Conservation (phyloP, 30 jellyfish, hydroid and myxozoan genomes). For the Pelagia noctiluca region DNA sequence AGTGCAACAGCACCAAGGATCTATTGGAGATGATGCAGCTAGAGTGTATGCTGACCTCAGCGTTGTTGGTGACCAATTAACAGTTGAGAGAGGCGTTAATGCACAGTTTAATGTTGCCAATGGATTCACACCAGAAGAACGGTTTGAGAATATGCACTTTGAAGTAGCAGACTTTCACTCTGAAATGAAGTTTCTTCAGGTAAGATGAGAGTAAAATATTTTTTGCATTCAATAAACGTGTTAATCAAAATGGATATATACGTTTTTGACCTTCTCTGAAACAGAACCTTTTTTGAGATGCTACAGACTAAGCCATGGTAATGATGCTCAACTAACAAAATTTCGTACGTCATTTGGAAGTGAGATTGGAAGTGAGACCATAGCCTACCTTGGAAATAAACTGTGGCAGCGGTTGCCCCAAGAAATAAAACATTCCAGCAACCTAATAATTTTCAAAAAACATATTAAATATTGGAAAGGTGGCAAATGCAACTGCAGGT, state of each 20-base stretch:
- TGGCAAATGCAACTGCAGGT: too few species aligned
- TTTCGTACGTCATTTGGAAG: neutral
- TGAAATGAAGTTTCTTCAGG: constrained; percentile 35
- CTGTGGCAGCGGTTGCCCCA: too few species aligned
- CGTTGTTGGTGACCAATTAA: constrained; percentile 7
- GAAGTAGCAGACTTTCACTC: constrained; percentile 39
- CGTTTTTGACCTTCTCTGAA: neutral
- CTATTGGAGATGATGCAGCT: constrained; percentile 2
- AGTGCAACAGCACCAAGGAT: constrained; percentile 30
- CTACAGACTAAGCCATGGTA: neutral
- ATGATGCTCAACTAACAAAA: neutral
- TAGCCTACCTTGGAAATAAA: neutral
- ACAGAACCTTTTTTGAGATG: neutral
- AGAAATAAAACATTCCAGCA: too few species aligned
- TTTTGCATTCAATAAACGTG: neutral
- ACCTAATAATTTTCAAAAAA: too few species aligned
- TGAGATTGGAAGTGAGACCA: neutral
- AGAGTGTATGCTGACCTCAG: neutral
- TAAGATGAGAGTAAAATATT: neutral
- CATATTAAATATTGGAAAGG: too few species aligned
- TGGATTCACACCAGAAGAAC: constrained; percentile 39
- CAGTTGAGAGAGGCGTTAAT: constrained; percentile 25
- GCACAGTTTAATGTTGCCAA: neutral
- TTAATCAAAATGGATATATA: neutral
- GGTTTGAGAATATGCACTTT: constrained; percentile 32